These are phyloP conservation scores for Unio pictorum DNA, from an alignment of 2,888 invertebrate species.

Conservation along the genomic window DNA sequence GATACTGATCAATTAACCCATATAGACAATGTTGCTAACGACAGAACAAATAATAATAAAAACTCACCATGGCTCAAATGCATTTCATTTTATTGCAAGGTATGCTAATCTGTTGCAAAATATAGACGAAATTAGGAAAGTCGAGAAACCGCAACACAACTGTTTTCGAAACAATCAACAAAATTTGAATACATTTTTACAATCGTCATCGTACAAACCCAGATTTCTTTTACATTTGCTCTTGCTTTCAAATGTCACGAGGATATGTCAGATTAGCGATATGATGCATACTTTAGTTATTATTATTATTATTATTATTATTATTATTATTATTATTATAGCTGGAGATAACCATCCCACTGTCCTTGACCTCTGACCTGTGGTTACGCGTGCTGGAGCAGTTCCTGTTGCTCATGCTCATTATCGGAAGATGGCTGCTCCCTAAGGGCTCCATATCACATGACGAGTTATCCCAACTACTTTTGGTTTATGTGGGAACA, in stretches of 20 bases:
- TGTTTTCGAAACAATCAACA: too few species aligned
- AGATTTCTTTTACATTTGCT: not conserved
- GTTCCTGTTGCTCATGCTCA: slow-evolving; percentile 89
- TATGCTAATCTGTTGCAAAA: too few species aligned
- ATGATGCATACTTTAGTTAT: too few species aligned
- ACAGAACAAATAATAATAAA: too few species aligned
- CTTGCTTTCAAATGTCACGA: not conserved
- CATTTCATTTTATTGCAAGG: too few species aligned
- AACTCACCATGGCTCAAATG: too few species aligned
- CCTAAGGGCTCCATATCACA: slow-evolving; percentile 91
- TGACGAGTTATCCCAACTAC: slow-evolving; percentile 91
- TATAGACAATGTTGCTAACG: too few species aligned
- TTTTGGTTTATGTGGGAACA: slow-evolving; percentile 87
- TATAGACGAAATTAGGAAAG: too few species aligned
- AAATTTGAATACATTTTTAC: not conserved
- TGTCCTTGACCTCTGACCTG: slow-evolving; percentile 79
- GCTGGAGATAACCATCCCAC: slow-evolving; percentile 68
- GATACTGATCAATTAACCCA: too few species aligned
- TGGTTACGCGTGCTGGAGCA: slow-evolving; percentile 92
- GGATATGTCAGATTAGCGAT: too few species aligned
- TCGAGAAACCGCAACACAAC: too few species aligned
- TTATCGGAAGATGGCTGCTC: slow-evolving; percentile 91
- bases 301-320: not conserved
- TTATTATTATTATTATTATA: slow-evolving; percentile 31
- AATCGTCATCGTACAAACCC: not conserved